Percentiles rank a stretch among this genome's conserved stretches.
phyloP scores from a whole-genome alignment of 2,797 vertebrate genomes.

The Yasuhikotakia modesta region DNA sequence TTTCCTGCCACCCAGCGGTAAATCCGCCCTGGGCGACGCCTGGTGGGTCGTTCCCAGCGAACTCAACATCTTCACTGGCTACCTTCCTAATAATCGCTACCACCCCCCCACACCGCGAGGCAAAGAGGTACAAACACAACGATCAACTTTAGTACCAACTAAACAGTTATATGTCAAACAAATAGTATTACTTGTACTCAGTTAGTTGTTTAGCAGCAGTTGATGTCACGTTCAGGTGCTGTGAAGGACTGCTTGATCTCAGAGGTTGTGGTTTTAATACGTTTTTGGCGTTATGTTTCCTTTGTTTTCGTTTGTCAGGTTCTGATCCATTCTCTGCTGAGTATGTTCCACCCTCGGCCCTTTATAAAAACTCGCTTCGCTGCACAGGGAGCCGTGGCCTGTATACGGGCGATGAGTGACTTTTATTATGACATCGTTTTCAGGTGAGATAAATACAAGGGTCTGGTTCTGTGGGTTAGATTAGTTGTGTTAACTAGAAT shows the following conservation, averaged over 20 bases:
- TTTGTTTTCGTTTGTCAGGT: conserved; percentile 75
- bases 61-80: conserved; percentile 93
- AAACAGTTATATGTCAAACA: not conserved
- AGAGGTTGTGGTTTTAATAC: not conserved
- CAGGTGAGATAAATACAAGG: conserved; percentile 75
- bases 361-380: conserved; percentile 94
- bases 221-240: not conserved
- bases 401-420: conserved; percentile 85
- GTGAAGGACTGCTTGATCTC: not conserved
- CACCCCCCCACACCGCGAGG: conserved; percentile 90
- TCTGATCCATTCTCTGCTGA: conserved; percentile 88
- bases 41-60: conserved; percentile 98
- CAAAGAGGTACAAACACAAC: conserved; percentile 83
- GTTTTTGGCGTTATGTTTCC: no score
- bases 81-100: conserved; percentile 94
- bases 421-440: conserved; percentile 92
- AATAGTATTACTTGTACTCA: not conserved
- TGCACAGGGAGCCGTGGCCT: conserved; percentile 91
- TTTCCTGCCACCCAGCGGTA: conserved; percentile 89
- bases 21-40: conserved; percentile 80
- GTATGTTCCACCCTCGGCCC: conserved; percentile 93
- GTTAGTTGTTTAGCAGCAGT: not conserved
- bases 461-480: not conserved
- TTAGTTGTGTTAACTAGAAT: not conserved
- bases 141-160: not conserved